These are phyloP conservation scores for Nesidiocoris tenuis DNA, from an alignment of 2,888 invertebrate genomes.

Conservation along the genomic window DNA sequence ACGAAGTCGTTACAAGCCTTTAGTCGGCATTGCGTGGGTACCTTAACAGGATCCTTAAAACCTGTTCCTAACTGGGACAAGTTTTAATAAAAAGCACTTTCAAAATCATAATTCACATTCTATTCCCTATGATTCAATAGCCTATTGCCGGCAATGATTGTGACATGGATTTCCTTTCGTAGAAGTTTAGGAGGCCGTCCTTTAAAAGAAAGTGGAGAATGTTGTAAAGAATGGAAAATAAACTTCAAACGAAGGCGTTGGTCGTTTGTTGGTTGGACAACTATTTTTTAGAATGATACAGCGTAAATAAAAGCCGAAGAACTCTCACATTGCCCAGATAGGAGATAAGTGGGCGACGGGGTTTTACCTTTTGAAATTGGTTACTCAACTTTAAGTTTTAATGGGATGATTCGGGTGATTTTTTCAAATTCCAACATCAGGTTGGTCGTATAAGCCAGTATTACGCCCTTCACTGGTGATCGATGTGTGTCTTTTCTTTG, in stretches of 20 bases:
- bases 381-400: not conserved
- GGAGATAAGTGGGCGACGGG: not conserved
- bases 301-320: no score
- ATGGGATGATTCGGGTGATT: not conserved
- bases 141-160: not conserved
- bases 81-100: not conserved
- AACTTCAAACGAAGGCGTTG: not conserved
- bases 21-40: not conserved
- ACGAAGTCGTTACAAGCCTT: no score
- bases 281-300: not conserved
- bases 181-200: not conserved
- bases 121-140: not conserved
- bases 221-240: not conserved
- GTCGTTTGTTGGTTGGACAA: no score
- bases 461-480: no score
- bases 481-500: no score
- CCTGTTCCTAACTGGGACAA: not conserved
- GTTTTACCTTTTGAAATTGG: not conserved
- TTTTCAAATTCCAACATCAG: no score
- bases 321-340: not conserved
- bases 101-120: not conserved
- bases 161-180: not conserved
- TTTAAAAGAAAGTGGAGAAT: not conserved
- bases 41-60: not conserved
- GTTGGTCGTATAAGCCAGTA: no score